A percentile compares a stretch with the other conserved stretches of the same genome.
These are phyloP conservation scores for Falco rusticolus DNA, from an alignment of 2,797 vertebrate species.

Conservation along the genomic window DNA sequence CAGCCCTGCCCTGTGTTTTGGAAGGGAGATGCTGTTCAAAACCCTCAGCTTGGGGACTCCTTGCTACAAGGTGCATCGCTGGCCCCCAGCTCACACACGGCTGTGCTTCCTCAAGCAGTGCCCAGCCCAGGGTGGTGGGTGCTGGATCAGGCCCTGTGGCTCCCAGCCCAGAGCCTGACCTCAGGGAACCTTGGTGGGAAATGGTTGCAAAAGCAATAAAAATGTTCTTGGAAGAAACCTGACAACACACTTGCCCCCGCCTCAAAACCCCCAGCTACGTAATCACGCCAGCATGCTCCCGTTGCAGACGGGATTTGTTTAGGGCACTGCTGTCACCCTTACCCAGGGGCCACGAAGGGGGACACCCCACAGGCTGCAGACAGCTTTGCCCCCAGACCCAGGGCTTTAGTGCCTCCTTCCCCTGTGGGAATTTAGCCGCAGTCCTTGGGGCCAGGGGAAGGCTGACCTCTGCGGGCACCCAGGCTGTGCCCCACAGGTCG, in stretches of 20 bases:
- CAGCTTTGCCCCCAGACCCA: rapidly evolving
- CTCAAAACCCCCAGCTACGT: background rate
- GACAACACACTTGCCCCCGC: background rate
- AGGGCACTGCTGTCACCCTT: background rate
- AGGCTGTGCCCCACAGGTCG: background rate
- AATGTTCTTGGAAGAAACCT: background rate
- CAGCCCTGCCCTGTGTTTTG: background rate
- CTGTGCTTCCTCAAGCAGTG: background rate
- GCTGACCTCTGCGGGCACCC: background rate
- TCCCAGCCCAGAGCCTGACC: background rate
- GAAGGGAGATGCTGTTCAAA: background rate
- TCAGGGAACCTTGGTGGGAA: background rate
- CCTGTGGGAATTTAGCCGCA: background rate
- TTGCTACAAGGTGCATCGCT: rapidly evolving
- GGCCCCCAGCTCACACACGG: rapidly evolving
- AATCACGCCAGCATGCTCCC: rapidly evolving
- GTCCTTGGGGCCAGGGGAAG: background rate
- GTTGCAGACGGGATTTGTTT: rapidly evolving
- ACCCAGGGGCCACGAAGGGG: rapidly evolving
- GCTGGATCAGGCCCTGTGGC: background rate
- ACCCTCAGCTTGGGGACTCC: rapidly evolving
- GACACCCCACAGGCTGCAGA: background rate
- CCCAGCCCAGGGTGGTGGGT: background rate
- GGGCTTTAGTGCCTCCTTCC: rapidly evolving
- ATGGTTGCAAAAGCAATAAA: background rate